These are phyloP conservation scores for Aricia agestis DNA, from an alignment of 1,140 invertebrate species.

Conservation along the genomic window DNA sequence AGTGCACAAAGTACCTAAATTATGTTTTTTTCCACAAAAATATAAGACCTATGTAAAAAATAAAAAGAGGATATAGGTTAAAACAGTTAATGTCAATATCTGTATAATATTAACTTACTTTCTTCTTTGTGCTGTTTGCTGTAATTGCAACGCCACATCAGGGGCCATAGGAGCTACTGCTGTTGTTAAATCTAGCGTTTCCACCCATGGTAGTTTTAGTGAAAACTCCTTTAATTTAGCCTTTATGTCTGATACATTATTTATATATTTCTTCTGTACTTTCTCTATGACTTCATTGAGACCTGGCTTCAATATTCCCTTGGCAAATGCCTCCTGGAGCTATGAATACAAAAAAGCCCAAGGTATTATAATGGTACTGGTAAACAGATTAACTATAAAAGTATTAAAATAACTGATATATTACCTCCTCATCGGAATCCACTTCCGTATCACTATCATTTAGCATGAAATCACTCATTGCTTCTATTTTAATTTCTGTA, in stretches of 20 bases:
- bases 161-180: conserved; percentile 87
- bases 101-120: conserved; percentile 71
- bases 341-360: conserved; percentile 48
- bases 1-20: no score
- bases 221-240: conserved; percentile 84
- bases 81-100: no score
- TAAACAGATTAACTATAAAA: conserved; percentile 7
- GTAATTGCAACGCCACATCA: conserved; percentile 86
- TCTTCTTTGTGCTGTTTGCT: conserved; percentile 82
- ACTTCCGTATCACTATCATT: conserved; percentile 64
- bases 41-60: no score
- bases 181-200: conserved; percentile 87
- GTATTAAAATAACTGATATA: conserved; percentile 12
- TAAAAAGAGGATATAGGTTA: no score
- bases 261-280: conserved; percentile 77
- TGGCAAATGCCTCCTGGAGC: conserved; percentile 90
- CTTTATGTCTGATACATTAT: conserved; percentile 84
- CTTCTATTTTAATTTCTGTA: conserved; percentile 1
- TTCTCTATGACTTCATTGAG: conserved; percentile 82
- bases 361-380: conserved; percentile 17
- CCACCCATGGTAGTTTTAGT: conserved; percentile 88
- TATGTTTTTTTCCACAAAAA: no score
- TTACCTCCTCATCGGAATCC: conserved; percentile 70
- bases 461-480: conserved; percentile 61
- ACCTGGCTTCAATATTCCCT: conserved; percentile 88